phyloP scores from a whole-genome alignment of 2,113 vertebrate genomes.

The Myxocyprinus asiaticus region DNA sequence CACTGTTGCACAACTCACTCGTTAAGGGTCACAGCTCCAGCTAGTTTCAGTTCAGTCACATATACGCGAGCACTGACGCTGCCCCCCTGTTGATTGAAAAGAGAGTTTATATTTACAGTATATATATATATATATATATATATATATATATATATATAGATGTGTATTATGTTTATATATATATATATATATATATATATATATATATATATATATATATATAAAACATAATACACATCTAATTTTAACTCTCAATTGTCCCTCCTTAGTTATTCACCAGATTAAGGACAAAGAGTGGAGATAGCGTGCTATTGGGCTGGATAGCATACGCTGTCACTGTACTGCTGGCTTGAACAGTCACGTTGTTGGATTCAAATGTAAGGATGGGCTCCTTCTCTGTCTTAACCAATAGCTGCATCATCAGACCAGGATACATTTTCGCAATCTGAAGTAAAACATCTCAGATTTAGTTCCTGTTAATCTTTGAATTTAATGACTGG shows the following conservation, averaged over 20 bases:
- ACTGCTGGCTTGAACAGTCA: constrained; percentile 54
- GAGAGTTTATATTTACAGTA: neutral
- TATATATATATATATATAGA: no score
- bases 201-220: no score
- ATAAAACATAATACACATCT: no score
- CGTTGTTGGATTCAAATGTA: constrained; percentile 61
- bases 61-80: constrained; percentile 65
- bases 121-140: no score
- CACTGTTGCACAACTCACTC: constrained; percentile 58
- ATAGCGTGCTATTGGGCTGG: constrained; percentile 66
- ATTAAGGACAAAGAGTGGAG: constrained; percentile 72
- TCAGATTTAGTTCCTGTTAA: neutral
- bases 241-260: neutral
- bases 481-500: neutral
- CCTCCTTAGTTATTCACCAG: constrained; percentile 61
- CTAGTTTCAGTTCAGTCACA: constrained; percentile 61
- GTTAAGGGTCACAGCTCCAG: constrained; percentile 67
- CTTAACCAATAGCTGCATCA: constrained; percentile 71
- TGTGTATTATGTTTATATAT: no score
- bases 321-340: constrained; percentile 71
- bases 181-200: no score
- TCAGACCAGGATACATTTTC: constrained; percentile 68
- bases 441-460: constrained; percentile 61
- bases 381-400: constrained; percentile 52
- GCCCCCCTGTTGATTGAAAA: constrained; percentile 55